Percentiles rank a stretch among this genome's conserved stretches.
Conservation (phyloP, 2,113 vertebrate genomes). For the Mellivora capensis region DNA sequence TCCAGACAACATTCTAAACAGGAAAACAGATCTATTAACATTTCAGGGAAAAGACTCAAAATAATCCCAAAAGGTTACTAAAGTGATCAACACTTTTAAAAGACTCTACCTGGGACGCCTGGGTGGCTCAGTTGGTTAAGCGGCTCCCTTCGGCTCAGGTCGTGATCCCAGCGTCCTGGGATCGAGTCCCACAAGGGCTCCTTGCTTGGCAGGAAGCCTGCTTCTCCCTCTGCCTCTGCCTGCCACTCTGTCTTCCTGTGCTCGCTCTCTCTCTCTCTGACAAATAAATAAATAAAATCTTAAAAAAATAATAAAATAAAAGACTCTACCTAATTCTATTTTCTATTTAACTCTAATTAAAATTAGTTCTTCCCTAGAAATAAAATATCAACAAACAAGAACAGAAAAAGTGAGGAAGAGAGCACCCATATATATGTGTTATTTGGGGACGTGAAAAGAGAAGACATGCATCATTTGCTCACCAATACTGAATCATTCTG, state of each 20-base stretch:
- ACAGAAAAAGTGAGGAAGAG: background rate
- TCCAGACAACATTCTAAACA: conserved; percentile 28
- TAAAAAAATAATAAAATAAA: no score
- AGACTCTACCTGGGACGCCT: background rate
- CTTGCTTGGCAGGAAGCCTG: no score
- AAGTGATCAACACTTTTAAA: background rate
- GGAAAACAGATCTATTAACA: conserved; percentile 45
- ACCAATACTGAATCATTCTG: background rate
- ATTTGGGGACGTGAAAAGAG: background rate
- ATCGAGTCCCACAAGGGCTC: no score
- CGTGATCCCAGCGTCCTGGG: no score
- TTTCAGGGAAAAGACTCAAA: conserved; percentile 8
- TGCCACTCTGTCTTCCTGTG: no score
- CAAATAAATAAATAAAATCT: no score
- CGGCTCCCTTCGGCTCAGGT: no score
- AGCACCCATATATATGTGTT: background rate
- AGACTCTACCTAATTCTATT: background rate
- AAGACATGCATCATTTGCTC: background rate
- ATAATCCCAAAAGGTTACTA: background rate
- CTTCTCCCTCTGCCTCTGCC: no score
- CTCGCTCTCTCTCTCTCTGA: no score
- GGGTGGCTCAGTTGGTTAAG: no score
- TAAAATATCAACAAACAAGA: conserved; percentile 26
- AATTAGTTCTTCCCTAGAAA: background rate
- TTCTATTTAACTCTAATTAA: conserved; percentile 35